Base-by-base conservation (phyloP, 2,113 vertebrate species). In the Entelurus aequoreus region DNA sequence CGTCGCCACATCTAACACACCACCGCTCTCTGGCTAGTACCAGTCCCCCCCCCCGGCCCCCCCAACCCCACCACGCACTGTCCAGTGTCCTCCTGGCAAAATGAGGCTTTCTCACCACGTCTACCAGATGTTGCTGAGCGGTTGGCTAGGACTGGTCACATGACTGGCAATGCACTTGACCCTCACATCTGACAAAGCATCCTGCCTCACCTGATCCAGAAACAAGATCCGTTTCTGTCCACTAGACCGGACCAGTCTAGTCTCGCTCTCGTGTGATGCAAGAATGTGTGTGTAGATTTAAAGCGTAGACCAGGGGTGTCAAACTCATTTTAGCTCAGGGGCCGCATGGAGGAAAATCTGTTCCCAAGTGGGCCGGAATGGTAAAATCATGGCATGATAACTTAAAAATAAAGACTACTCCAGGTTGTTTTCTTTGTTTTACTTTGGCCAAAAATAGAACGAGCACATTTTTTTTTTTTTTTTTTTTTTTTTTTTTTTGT, bases 121-220 rank as follows among this genome's bases (percentile, higher is more conserved):
- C 10, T 44, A 10, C 42, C 42, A 44, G 42, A 44, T 44, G 42
- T 44, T 44, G 8, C 8, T 3, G 8, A 8, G 10, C 10, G 42
- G 11, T 44, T 28, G 28, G 28, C 28, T 28, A 28, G 42, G 42
- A 44, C 42, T 60, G 54, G 68, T 48, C 47, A 48, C 58, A 36
- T 69, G 78, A 63, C 79, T 46, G 37, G 54, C 15, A 65, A 60
- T 69, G 61, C 77, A 80, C 76, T 82, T 86, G 78, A 86, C 82
- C 79, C 61, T 49, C 49, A 5, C 79, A 82, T 86, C 78, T 79
- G 84, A 87, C 81, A 60, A 68, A 44, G 66, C 76, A 77, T 80
- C 73, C 60, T 70, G 50, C 82, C 82, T 77, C 81, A 88, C 83
- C 80, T 83, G 84, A 88, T 87, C 81, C 75, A 84, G 85, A 82